Conservation (phyloP, 2,797 vertebrate species). For the Diceros bicornis region DNA sequence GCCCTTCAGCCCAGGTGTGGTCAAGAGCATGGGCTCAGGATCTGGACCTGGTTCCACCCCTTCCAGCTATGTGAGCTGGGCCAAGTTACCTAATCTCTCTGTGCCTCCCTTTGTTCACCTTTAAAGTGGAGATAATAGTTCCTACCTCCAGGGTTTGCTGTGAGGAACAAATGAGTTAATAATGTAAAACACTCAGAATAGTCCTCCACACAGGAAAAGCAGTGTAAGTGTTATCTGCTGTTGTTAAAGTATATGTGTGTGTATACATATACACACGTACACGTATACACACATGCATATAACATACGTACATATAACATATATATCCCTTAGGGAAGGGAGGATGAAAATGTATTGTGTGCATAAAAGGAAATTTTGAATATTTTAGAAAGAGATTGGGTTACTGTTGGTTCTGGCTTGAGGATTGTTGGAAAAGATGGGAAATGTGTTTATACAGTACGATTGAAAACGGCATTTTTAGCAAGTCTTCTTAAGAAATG, state of each 20-base stretch:
- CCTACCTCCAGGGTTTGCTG: not conserved
- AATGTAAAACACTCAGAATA: not conserved
- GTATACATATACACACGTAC: not conserved
- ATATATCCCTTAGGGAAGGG: not conserved
- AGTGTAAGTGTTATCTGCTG: not conserved
- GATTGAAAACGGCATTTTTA: slow-evolving; percentile 51
- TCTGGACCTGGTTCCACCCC: not conserved
- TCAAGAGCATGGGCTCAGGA: not conserved
- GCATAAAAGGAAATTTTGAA: slow-evolving; percentile 37
- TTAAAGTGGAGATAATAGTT: not conserved
- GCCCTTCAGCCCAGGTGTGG: not conserved
- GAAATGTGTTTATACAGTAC: slow-evolving; percentile 23
- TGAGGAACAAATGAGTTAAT: not conserved
- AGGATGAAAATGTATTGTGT: not conserved
- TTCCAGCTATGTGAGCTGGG: not conserved
- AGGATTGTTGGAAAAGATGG: slow-evolving; percentile 42
- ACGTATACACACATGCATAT: not conserved
- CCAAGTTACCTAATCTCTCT: not conserved
- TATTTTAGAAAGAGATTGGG: slow-evolving; percentile 51
- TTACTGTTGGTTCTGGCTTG: slow-evolving; percentile 26
- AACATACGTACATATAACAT: not conserved
- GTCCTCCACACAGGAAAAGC: not conserved
- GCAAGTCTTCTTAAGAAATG: slow-evolving; percentile 59
- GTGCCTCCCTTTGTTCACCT: not conserved
- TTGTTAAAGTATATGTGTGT: not conserved